Evolutionary conservation across 2,113 vertebrate genomes (phyloP).

Genomic region (Pangasianodon hypophthalmus): DNA sequence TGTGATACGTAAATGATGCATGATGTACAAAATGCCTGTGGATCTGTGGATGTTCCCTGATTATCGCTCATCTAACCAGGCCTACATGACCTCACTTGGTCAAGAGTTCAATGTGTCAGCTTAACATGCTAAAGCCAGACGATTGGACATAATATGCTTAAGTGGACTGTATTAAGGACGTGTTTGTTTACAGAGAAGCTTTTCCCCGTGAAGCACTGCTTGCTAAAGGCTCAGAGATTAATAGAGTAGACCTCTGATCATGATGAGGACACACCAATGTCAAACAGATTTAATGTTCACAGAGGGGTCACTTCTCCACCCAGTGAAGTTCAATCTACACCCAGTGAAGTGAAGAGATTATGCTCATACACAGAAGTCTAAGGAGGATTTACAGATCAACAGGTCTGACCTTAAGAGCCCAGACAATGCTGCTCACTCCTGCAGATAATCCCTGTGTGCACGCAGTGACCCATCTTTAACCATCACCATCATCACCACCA

Average conservation of each 20-base stretch:
- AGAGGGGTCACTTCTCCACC: constrained; percentile 37
- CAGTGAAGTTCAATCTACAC: constrained; percentile 43
- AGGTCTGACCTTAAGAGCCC: constrained; percentile 70
- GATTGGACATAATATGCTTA: constrained; percentile 43
- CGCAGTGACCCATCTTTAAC: constrained; percentile 56
- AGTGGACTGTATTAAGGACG: constrained; percentile 20
- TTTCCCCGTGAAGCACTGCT: background rate
- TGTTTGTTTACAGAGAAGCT: constrained; percentile 15
- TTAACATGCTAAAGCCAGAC: constrained; percentile 27
- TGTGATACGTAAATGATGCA: background rate
- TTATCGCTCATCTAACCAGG: constrained; percentile 7
- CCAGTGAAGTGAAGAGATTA: constrained; percentile 61
- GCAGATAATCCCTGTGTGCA: constrained; percentile 65
- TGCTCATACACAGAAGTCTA: constrained; percentile 59
- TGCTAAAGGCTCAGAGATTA: background rate
- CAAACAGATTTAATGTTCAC: background rate
- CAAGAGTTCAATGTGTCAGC: constrained; percentile 45
- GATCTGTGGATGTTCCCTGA: constrained; percentile 39
- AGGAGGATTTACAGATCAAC: constrained; percentile 77
- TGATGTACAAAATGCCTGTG: background rate
- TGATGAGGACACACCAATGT: background rate
- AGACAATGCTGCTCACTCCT: constrained; percentile 68
- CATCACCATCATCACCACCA: background rate
- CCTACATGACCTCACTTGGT: constrained; percentile 17
- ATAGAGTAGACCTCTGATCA: constrained; percentile 6